Percentiles rank a stretch among this genome's conserved stretches.
Conservation (phyloP, 92 coral and sea anemone genomes). For the Palythoa heliodiscus region DNA sequence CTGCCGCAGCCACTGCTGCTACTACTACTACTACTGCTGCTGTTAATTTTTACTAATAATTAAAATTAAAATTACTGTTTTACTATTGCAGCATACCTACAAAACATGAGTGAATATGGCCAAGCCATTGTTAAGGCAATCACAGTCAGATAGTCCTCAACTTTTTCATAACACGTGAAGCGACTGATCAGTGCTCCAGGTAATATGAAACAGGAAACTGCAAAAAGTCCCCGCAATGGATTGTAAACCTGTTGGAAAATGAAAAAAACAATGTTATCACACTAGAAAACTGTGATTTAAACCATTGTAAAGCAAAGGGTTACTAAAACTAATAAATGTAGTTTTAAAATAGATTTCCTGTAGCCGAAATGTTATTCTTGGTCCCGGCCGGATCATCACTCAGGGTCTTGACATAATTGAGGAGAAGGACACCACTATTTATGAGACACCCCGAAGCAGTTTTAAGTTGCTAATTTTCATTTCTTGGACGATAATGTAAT, state of each 20-base stretch:
- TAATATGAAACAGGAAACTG: slow-evolving; percentile 70
- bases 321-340: too few species aligned
- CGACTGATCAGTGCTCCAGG: slow-evolving; percentile 61
- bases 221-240: slow-evolving; percentile 81
- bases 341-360: too few species aligned
- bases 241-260: slow-evolving; percentile 61
- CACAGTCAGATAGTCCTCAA: slow-evolving; percentile 75
- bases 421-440: too few species aligned
- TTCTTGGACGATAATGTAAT: too few species aligned
- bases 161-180: slow-evolving; percentile 53
- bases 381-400: too few species aligned
- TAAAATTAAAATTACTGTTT: neutral
- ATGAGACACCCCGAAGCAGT: too few species aligned
- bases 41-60: too few species aligned
- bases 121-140: slow-evolving; percentile 76
- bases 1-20: neutral
- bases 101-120: slow-evolving; percentile 85
- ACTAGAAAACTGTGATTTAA: too few species aligned
- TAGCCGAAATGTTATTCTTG: too few species aligned
- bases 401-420: neutral
- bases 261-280: too few species aligned
- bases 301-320: too few species aligned
- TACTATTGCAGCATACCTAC: slow-evolving; percentile 55
- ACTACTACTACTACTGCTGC: neutral
- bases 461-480: too few species aligned